Conservation (phyloP, 2,888 invertebrate genomes). For the Scaeva pyrastri region DNA sequence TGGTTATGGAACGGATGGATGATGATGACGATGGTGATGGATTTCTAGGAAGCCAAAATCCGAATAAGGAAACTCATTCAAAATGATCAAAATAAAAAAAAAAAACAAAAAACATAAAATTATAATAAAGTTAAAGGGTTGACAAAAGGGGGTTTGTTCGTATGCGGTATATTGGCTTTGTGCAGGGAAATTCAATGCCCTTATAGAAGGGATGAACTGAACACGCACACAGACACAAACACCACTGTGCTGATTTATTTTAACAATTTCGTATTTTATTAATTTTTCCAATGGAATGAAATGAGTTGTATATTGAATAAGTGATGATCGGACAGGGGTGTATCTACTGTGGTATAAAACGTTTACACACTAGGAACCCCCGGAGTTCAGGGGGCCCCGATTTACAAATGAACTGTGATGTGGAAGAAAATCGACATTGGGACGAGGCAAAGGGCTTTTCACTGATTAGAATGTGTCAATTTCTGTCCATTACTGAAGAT, state of each 20-base stretch:
- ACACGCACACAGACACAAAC: too few species aligned
- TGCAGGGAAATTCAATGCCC: background rate
- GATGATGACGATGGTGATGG: background rate
- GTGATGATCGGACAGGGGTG: too few species aligned
- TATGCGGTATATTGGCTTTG: conserved; percentile 4
- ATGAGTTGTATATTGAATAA: too few species aligned
- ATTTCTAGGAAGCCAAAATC: conserved; percentile 57
- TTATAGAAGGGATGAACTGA: conserved; percentile 54
- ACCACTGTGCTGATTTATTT: background rate
- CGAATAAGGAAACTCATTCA: conserved; percentile 52
- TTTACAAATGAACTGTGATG: too few species aligned
- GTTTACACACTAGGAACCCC: too few species aligned
- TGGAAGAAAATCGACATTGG: too few species aligned
- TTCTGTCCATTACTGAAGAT: too few species aligned
- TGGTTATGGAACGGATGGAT: conserved; percentile 16
- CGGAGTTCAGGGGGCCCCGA: too few species aligned
- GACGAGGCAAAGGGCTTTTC: too few species aligned
- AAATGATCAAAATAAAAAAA: conserved; percentile 27
- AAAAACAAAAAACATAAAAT: conserved; percentile 3
- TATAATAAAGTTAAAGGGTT: conserved; percentile 64
- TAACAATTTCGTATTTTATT: background rate
- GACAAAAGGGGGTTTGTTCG: conserved; percentile 46
- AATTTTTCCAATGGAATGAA: background rate
- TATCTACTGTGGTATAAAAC: too few species aligned
- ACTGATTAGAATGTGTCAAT: too few species aligned